Percentiles rank a stretch among this genome's conserved stretches.
Evolutionary conservation across 2,888 invertebrate genomes (phyloP).

Genomic region (Onchidella celtica): DNA sequence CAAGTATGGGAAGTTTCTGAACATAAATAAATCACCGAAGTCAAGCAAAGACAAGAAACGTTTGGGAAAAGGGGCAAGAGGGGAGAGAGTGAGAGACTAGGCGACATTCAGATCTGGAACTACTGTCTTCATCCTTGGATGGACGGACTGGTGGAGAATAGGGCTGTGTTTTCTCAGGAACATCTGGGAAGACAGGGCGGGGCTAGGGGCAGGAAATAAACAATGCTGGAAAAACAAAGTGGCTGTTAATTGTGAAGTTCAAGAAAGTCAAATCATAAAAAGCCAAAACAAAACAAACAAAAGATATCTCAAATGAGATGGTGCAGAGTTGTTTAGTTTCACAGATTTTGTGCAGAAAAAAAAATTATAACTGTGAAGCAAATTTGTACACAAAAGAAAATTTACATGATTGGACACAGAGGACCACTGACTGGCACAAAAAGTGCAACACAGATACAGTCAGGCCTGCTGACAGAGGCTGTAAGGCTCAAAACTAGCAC

Average conservation of each 20-base stretch:
- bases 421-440: background rate
- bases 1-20: background rate
- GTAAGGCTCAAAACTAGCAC: background rate
- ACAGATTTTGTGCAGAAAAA: background rate
- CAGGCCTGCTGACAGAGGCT: background rate
- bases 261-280: background rate
- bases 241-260: background rate
- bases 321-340: background rate
- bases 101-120: too few species aligned
- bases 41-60: background rate
- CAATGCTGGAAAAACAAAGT: background rate
- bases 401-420: too few species aligned
- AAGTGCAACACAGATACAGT: background rate
- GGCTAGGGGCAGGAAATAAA: background rate
- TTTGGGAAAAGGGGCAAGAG: too few species aligned
- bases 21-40: background rate
- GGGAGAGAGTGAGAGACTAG: too few species aligned
- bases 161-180: too few species aligned
- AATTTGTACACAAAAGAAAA: too few species aligned
- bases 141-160: too few species aligned
- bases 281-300: background rate
- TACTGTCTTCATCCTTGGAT: too few species aligned
- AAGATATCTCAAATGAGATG: background rate
- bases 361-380: background rate
- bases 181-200: too few species aligned